phyloP scores from a whole-genome alignment of 2,888 invertebrate genomes.

The Eubasilissa splendida region DNA sequence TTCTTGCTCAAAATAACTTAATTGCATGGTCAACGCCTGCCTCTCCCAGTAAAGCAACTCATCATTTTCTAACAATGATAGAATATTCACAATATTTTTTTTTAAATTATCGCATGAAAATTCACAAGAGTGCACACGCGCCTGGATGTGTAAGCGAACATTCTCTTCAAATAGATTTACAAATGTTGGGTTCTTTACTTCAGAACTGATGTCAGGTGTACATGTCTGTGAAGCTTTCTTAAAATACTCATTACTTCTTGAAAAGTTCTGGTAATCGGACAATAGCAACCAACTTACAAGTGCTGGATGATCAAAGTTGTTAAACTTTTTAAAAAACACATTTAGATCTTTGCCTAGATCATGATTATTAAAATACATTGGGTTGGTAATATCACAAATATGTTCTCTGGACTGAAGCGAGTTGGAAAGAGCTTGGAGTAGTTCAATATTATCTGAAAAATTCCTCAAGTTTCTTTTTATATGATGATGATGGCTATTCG shows the following conservation, averaged over 20 bases:
- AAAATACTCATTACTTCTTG: background rate
- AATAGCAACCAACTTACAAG: constrained; percentile 13
- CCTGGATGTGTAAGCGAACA: background rate
- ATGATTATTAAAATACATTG: background rate
- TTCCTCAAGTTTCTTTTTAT: background rate
- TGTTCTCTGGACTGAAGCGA: constrained; percentile 64
- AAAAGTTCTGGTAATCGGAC: background rate
- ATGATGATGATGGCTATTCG: background rate
- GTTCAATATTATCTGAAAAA: background rate
- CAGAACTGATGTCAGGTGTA: background rate
- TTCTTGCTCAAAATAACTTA: background rate
- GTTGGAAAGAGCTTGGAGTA: constrained; percentile 63
- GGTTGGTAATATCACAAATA: constrained; percentile 44
- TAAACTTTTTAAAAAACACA: background rate
- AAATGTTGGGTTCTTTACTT: background rate
- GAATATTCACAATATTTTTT: background rate
- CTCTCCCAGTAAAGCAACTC: background rate
- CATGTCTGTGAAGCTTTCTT: background rate
- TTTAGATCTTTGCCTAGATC: background rate
- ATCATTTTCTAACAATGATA: background rate
- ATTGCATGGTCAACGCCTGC: constrained; percentile 28
- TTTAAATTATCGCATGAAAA: background rate
- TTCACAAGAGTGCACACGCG: background rate
- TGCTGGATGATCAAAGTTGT: background rate
- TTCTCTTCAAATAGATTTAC: background rate